Base-by-base conservation (phyloP, 1,140 invertebrate species). In the Zaprionus ghesquierei region DNA sequence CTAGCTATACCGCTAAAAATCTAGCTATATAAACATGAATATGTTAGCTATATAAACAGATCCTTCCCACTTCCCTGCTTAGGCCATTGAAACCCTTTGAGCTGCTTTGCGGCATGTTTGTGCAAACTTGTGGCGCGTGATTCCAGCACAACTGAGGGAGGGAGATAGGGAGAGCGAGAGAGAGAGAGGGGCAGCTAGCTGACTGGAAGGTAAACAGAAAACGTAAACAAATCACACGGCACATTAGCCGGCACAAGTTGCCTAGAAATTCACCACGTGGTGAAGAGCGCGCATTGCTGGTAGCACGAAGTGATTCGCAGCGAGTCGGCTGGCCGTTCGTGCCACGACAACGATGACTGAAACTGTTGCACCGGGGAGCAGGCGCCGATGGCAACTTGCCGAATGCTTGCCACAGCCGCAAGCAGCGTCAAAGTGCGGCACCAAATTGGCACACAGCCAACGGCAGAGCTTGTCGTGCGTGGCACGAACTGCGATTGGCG, bases 161-260 rank as follows among this genome's bases (percentile, higher is more conserved):
- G 33, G 5, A 38, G 35, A 12, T 9, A 12, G n/a, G n/a, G 5
- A 9, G 35, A 2, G 35, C 0, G 0, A 5, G n/a, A 38, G 35
- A 6, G n/a, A 2, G 5, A 18, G n/a, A 0, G n/a, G 2, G 0
- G n/a, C 25, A 29, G 6, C 27, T 8, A 15, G 5, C 6, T 8
- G 35, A n/a, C 44, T 77, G 81, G 80, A 84, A 84, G 54, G 77
- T 84, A 84, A 84, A 84, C 81, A 84, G 12, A 79, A 60, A 84
- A 84, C 63, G 80, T 84, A 84, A 84, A 84, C 80, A 84, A 75
- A 85, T 4, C 50, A 27, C 15, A 25, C 35, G 65, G 33, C 50
- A 61, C 29, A 44, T 18, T 38, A 9, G 44, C 44, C 61, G 74
- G 76, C 77, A 23, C 44, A 22, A 5, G 8, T 6, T n/a, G 41